Percentiles rank a stretch among this genome's conserved stretches.
Conservation (phyloP, 1,140 invertebrate genomes). For the Polyergus mexicanus region DNA sequence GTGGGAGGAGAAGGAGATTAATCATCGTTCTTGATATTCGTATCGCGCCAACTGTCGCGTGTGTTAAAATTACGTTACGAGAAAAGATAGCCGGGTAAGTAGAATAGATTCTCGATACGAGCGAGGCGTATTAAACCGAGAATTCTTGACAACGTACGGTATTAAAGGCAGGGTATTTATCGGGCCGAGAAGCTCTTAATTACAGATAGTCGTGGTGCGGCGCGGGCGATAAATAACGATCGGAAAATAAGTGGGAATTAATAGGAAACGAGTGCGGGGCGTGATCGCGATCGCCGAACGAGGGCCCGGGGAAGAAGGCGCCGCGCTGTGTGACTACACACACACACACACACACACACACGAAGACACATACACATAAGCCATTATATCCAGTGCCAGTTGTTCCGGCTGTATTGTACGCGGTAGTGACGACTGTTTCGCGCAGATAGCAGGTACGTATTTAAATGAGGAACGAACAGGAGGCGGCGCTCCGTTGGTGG, state of each 20-base stretch:
- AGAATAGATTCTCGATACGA: constrained; percentile 37
- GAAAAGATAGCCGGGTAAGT: constrained; percentile 11
- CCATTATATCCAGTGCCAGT: constrained; percentile 58
- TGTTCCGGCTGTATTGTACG: constrained; percentile 61
- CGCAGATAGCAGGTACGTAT: constrained; percentile 67
- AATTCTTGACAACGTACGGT: constrained; percentile 53
- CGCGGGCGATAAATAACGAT: constrained; percentile 58
- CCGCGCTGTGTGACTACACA: constrained; percentile 4
- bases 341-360: not conserved
- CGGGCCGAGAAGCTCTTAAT: constrained; percentile 58
- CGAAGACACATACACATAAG: not conserved
- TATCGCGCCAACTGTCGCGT: constrained; percentile 8
- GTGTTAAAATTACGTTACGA: constrained; percentile 20
- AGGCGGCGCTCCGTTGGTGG: constrained; percentile 43
- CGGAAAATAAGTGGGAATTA: constrained; percentile 62
- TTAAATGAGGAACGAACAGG: constrained; percentile 67
- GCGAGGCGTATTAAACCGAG: constrained; percentile 55
- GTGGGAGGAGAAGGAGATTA: not conserved
- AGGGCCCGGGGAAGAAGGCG: constrained; percentile 13
- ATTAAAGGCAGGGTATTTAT: constrained; percentile 51
- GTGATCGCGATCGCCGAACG: constrained; percentile 42
- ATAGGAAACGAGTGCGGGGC: constrained; percentile 55
- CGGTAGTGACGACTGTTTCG: constrained; percentile 67
- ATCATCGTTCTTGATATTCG: constrained; percentile 28
- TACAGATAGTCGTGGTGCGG: constrained; percentile 58